These are phyloP conservation scores for Erebia ligea DNA, from an alignment of 2,888 invertebrate genomes.

Conservation along the genomic window DNA sequence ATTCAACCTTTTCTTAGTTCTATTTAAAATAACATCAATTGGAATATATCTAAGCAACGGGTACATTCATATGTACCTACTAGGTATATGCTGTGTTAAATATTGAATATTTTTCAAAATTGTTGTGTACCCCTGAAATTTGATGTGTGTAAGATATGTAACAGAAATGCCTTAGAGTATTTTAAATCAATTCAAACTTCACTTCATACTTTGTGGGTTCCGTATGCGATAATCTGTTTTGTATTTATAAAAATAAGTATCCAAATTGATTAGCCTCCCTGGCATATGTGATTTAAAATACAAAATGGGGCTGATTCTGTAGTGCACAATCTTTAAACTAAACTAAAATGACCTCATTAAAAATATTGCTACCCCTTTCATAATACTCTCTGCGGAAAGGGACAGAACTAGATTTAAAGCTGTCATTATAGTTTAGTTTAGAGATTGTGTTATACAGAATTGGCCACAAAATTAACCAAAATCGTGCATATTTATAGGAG, in stretches of 20 bases:
- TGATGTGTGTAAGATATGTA: slow-evolving; percentile 2
- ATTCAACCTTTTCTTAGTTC: not conserved
- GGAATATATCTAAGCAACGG: not conserved
- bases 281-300: not conserved
- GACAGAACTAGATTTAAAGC: no score
- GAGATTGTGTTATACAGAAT: no score
- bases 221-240: slow-evolving; percentile 4
- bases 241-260: not conserved
- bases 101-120: slow-evolving; percentile 2
- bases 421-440: no score
- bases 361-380: no score
- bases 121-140: slow-evolving; percentile 16
- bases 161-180: slow-evolving; percentile 12
- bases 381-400: no score
- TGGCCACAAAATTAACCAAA: not conserved
- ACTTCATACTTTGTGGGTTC: not conserved
- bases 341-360: no score
- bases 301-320: no score
- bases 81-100: not conserved
- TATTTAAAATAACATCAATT: not conserved
- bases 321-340: no score
- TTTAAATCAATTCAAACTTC: not conserved
- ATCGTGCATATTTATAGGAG: not conserved
- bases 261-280: not conserved
- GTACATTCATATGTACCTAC: no score